Evolutionary conservation across 2,797 vertebrate species (phyloP), one percentile per base, ranked within the genome.

Genomic region (Chelon auratus): DNA sequence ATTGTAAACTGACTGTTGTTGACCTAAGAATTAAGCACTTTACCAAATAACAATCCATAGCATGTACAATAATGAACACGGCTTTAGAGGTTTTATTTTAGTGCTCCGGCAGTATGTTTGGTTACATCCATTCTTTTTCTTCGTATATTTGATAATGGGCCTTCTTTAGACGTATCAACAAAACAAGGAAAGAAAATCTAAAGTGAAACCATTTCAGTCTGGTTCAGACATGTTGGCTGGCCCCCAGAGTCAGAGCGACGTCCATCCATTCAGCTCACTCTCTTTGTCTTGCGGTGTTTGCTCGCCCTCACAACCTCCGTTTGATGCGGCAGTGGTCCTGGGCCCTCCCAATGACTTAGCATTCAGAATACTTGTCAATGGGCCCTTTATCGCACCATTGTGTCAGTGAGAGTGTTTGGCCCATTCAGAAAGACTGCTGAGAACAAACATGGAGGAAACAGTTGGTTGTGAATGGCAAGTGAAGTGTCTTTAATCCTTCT

Each of bases 301-400:
- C 73, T 69, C 58, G 1, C 54, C 77, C 86, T 82, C 72, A 1
- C 77, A 45, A 57, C 68, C 78, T 83, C 9, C 67, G 33, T 82
- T 86, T 85, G 80, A 82, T 72, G 83, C 52, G 3, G 18, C 65
- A 17, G 55, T 14, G 71, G 71, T 75, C 65, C 56, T 24, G 20
- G 59, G 50, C 68, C 80, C 62, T 83, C 80, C 74, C 72, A 30
- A 20, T 70, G 76, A 82, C 71, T 82, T 71, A 57, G 47, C 60
- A 72, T 64, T 80, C 66, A 72, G 37, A 42, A 11, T 7, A 1
- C 42, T 61, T 37, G 65, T 86, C 81, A 87, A 84, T 82, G 75
- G 77, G 43, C 47, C 71, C 54, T 82, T 85, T 79, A 74, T 88
- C 72, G 17, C 74, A 48, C 74, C 75, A 77, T 83, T 82, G 82